Percentiles rank a stretch among this genome's conserved stretches.
Evolutionary conservation across 2,797 vertebrate genomes (phyloP).

Genomic region (Poeciliopsis presidionis): DNA sequence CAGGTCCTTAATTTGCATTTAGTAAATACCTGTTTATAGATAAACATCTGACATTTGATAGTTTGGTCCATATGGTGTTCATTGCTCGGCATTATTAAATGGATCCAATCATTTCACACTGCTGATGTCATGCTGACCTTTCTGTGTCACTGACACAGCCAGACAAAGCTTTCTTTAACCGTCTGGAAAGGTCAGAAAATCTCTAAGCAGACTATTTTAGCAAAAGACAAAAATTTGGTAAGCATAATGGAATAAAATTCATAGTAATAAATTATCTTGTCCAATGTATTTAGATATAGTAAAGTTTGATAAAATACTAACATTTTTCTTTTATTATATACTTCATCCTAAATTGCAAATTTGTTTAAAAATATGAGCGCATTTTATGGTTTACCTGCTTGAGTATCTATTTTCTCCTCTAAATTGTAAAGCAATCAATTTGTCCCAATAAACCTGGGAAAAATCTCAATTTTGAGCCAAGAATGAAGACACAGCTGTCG

Average conservation of each 20-base stretch:
- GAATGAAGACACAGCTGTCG: neutral
- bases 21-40: neutral
- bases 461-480: neutral
- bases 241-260: neutral
- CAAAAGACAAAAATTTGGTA: neutral
- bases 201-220: no score
- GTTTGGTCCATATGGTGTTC: neutral
- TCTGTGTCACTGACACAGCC: neutral
- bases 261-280: neutral
- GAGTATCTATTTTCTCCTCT: neutral
- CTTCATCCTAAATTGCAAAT: neutral
- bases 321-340: neutral
- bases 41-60: neutral
- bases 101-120: neutral
- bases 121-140: constrained; percentile 3
- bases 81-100: neutral
- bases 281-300: neutral
- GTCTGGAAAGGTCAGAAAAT: neutral
- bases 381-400: neutral
- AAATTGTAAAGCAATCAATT: neutral
- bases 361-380: neutral
- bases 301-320: neutral
- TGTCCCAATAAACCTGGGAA: neutral
- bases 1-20: neutral
- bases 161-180: neutral